A percentile compares a stretch with the other conserved stretches of the same genome.
phyloP scores from a whole-genome alignment of 2,888 invertebrate genomes.

The Invenusta paracnida region DNA sequence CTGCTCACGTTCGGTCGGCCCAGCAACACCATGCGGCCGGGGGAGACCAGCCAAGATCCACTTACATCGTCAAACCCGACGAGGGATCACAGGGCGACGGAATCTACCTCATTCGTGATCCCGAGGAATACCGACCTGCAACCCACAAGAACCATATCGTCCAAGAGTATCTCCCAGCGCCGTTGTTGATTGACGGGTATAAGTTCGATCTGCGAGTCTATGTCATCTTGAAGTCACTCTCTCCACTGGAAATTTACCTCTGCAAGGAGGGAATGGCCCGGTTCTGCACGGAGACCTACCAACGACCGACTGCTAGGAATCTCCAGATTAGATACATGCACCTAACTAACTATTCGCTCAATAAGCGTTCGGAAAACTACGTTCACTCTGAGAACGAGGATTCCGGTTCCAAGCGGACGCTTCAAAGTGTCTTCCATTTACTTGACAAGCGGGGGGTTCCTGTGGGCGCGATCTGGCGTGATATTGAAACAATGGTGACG shows the following conservation, averaged over 20 bases:
- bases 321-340: conserved; percentile 62
- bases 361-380: conserved; percentile 61
- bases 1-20: conserved; percentile 45
- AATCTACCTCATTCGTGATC: conserved; percentile 61
- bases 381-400: conserved; percentile 57
- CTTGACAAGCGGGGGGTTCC: conserved; percentile 56
- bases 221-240: conserved; percentile 60
- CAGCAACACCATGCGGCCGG: background rate
- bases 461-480: conserved; percentile 58
- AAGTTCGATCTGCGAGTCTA: conserved; percentile 63
- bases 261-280: conserved; percentile 60
- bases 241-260: conserved; percentile 61
- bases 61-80: conserved; percentile 63
- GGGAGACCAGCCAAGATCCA: conserved; percentile 49
- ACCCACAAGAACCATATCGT: conserved; percentile 52
- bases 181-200: conserved; percentile 59
- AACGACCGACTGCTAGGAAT: conserved; percentile 60
- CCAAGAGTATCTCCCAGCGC: conserved; percentile 61
- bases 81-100: conserved; percentile 63
- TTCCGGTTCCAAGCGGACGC: conserved; percentile 62
- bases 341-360: conserved; percentile 63
- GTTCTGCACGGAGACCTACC: conserved; percentile 62
- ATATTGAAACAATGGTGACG: conserved; percentile 60
- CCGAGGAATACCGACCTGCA: conserved; percentile 55
- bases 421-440: conserved; percentile 61